Evolutionary conservation across 2,113 vertebrate species (phyloP), one percentile per base, ranked within the genome.

Genomic region (Collichthys lucidus): DNA sequence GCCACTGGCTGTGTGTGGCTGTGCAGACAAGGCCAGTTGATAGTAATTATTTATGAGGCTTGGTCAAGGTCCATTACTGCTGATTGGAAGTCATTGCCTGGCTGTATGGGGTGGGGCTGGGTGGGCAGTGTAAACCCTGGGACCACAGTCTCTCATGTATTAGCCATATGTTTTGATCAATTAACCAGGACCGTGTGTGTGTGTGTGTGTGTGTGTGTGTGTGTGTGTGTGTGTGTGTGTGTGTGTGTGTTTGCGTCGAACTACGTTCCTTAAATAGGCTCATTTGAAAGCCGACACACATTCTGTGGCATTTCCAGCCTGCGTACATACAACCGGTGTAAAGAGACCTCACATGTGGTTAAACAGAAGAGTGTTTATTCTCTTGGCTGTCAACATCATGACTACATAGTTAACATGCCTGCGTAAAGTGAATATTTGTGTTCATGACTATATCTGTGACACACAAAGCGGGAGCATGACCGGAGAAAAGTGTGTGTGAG

Each of bases 1-100:
- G 77, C 80, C 80, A 74, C 73, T 79, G 81, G 73, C 75, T 86
- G 62, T 74, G 65, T 85, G 82, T 71, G 52, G 79, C 78, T 81
- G 77, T 76, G 90, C 84, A 89, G 88, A 90, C 91, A 93, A 92
- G 91, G 92, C 87, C 87, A 88, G 82, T 88, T 89, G 86, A 84
- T 85, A 79, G 86, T 92, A 95, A 94, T 95, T 94, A 94, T 95
- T 94, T 92, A 95, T 94, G 92, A 93, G 78, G 44, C 88, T 88
- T 93, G 89, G 89, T 94, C 92, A 92, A 91, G 84, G 90, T 91
- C 92, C 90, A 94, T 94, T 95, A 94, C 82, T 81, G 62, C 84
- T 94, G 91, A 95, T 94, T 93, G 92, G 91, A 93, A 94, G 92
- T 90, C 89, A 83, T 91, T 89, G 89, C 73, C 64, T 77, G 80